Evolutionary conservation across 37 sponge, comb jelly and placozoan species (phyloP), one percentile per base, ranked within the genome.

Genomic region (Aplysina aerophoba): DNA sequence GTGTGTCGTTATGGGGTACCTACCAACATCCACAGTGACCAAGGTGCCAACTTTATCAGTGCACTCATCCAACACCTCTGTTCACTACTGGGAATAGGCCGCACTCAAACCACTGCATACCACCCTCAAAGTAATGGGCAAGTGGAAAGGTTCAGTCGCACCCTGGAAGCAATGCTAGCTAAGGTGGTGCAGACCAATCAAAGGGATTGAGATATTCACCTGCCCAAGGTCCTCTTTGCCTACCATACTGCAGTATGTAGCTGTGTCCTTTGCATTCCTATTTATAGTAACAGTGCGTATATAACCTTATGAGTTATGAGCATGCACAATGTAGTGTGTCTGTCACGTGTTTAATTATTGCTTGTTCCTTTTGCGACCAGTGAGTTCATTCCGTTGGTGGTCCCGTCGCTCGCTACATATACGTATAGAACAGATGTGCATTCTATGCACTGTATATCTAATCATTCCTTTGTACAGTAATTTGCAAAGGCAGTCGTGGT

Each of bases 51-150:
- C 66, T 73, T 86, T 14, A 79, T 55, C 13, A 36, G 55, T 36
- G 12, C 38, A n/a, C 34, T 79, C 3, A 80, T 80, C 50, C 15
- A 16, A 16, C 58, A 16, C 27, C 34, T 81, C 16, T 86, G 81
- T 64, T 15, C 15, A 21, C 24, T 39, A 5, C 68, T 86, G 19
- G 81, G 86, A 12, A 62, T 85, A 14, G 40, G 59, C 6, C 41
- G 44, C 53, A 78, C 86, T 24, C 22, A 15, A 34, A 84, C 85
- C 17, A 37, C 85, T 53, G 85, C 85, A 25, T 84, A 84, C 37
- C 89, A 88, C 74, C 85, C 89, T 22, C 80, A 84, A 59, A 69
- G 84, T 12, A 88, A 88, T 79, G 90, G 85, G 1, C 82, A 83
- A 60, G 86, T 89, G 4, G 90, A 81, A 34, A 34, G 86, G 35